Evolutionary conservation across 2,888 invertebrate genomes (phyloP).

Genomic region (Diarsia mendica): DNA sequence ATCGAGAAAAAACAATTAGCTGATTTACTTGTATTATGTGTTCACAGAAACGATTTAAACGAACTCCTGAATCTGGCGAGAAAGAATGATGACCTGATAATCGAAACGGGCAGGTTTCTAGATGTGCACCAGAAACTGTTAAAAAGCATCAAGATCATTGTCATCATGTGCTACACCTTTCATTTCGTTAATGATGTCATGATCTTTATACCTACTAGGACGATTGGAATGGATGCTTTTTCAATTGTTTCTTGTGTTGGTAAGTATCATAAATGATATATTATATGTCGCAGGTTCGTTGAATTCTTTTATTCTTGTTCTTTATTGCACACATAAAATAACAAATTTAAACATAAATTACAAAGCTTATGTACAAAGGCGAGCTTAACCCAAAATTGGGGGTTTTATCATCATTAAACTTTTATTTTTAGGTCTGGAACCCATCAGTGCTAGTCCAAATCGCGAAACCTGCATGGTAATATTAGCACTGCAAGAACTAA

Average conservation of each 20-base stretch:
- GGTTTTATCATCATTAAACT: neutral
- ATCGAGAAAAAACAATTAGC: neutral
- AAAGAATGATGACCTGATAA: constrained; percentile 65
- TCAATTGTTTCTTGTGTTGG: constrained; percentile 71
- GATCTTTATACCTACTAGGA: constrained; percentile 69
- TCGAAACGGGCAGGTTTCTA: constrained; percentile 51
- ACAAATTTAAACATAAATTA: too few relatives aligned
- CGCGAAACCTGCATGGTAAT: constrained; percentile 67
- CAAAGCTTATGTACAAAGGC: too few relatives aligned
- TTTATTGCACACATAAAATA: too few relatives aligned
- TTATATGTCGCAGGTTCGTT: neutral
- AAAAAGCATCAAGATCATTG: constrained; percentile 67
- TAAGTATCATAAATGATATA: constrained; percentile 43
- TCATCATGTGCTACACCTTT: constrained; percentile 69
- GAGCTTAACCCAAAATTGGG: too few relatives aligned
- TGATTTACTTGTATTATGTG: neutral
- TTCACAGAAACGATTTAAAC: constrained; percentile 64
- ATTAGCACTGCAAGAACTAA: constrained; percentile 67
- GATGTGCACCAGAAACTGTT: constrained; percentile 60
- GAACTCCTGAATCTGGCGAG: constrained; percentile 61
- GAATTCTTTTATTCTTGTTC: too few relatives aligned
- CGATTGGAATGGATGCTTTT: constrained; percentile 63
- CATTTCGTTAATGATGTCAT: constrained; percentile 71
- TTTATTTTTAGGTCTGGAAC: constrained; percentile 64
- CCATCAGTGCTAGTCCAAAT: constrained; percentile 62